phyloP scores from a whole-genome alignment of 2,113 vertebrate genomes.

The Ailurus styani region DNA sequence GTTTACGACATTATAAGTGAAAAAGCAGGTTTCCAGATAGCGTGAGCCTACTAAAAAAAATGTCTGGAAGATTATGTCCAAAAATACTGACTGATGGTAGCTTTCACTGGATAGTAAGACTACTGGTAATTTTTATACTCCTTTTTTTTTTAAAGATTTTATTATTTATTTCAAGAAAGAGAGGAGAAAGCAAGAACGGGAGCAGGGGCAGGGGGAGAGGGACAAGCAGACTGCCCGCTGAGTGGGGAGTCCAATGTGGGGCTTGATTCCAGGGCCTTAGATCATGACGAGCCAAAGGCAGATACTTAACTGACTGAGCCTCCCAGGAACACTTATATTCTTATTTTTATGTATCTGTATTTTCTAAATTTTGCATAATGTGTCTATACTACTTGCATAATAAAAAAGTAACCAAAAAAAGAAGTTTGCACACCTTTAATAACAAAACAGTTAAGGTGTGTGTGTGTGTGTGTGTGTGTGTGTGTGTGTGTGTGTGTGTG shows the following conservation, averaged over 20 bases:
- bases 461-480: too few species aligned
- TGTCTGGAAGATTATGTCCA: neutral
- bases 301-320: neutral
- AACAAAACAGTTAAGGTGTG: neutral
- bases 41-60: neutral
- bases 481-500: too few species aligned
- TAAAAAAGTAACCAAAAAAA: neutral
- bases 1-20: neutral
- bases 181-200: neutral
- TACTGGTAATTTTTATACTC: neutral
- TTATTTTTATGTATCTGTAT: neutral
- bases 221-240: neutral
- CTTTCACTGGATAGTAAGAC: neutral
- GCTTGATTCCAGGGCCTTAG: neutral
- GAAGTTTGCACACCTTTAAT: neutral
- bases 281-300: neutral
- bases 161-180: neutral
- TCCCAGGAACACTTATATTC: neutral
- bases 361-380: conserved; percentile 16
- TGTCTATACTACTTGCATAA: neutral
- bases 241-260: neutral
- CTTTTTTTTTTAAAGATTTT: neutral
- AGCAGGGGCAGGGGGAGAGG: neutral
- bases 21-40: neutral
- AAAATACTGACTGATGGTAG: neutral